Conservation (phyloP, 2,113 vertebrate species). For the Rana temporaria region DNA sequence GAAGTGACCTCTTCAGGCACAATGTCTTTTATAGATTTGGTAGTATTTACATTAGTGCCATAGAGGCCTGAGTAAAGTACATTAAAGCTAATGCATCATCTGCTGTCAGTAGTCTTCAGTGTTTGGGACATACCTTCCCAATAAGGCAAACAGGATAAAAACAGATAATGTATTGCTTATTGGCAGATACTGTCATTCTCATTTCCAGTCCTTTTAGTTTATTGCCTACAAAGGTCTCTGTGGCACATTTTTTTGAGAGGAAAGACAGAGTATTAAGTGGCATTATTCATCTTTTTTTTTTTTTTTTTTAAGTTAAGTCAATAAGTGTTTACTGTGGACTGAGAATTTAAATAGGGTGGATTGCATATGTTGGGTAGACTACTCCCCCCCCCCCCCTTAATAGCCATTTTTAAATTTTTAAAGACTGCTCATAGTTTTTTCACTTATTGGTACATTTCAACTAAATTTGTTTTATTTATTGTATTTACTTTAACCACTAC, state of each 20-base stretch:
- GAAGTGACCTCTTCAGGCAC: constrained; percentile 65
- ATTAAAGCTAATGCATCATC: constrained; percentile 72
- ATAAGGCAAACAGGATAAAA: constrained; percentile 56
- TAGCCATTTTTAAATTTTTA: too few relatives aligned
- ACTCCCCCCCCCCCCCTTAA: too few relatives aligned
- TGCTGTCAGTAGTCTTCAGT: constrained; percentile 66
- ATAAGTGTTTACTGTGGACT: neutral
- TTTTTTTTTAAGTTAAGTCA: neutral
- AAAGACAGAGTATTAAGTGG: neutral
- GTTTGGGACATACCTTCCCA: constrained; percentile 56
- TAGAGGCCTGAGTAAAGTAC: constrained; percentile 63
- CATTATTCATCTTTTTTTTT: constrained; percentile 4
- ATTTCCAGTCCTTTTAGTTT: constrained; percentile 59
- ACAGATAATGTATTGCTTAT: constrained; percentile 39
- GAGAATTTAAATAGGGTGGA: too few relatives aligned
- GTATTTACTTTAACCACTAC: too few relatives aligned
- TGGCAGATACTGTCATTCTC: constrained; percentile 59
- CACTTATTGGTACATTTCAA: too few relatives aligned
- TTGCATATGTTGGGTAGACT: neutral
- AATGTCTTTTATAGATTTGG: constrained; percentile 63
- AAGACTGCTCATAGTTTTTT: too few relatives aligned
- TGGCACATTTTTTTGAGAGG: constrained; percentile 2
- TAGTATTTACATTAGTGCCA: constrained; percentile 68
- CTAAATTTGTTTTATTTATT: too few relatives aligned
- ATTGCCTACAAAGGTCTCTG: neutral